Conservation (phyloP, 2,888 invertebrate genomes). For the Trissolcus brochymenae region DNA sequence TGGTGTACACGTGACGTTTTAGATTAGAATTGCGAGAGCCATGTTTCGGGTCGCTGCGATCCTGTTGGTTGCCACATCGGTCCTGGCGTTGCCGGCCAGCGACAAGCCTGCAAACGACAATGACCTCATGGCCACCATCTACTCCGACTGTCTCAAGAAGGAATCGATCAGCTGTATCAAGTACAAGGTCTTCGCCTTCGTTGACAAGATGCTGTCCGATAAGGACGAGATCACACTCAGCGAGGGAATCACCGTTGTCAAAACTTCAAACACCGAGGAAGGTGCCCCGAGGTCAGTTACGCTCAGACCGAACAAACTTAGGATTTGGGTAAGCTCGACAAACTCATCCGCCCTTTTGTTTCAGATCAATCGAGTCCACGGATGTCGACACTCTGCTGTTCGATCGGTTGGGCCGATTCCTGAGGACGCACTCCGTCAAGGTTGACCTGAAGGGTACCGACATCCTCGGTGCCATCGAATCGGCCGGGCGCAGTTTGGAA, state of each 20-base stretch:
- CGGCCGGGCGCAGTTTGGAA: slow-evolving; percentile 87
- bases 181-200: slow-evolving; percentile 90
- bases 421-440: slow-evolving; percentile 88
- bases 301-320: too few species aligned
- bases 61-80: slow-evolving; percentile 74
- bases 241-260: slow-evolving; percentile 90
- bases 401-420: slow-evolving; percentile 85
- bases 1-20: slow-evolving; percentile 57
- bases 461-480: slow-evolving; percentile 87
- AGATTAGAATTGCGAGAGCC: slow-evolving; percentile 21
- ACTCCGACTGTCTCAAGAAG: slow-evolving; percentile 87
- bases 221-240: slow-evolving; percentile 88
- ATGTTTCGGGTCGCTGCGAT: slow-evolving; percentile 58
- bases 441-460: slow-evolving; percentile 91
- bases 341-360: slow-evolving; percentile 10
- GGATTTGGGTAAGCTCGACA: too few species aligned
- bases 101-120: slow-evolving; percentile 84
- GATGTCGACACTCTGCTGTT: slow-evolving; percentile 81
- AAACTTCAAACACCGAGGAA: slow-evolving; percentile 83
- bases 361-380: slow-evolving; percentile 74
- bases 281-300: slow-evolving; percentile 85
- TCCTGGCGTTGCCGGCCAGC: slow-evolving; percentile 83
- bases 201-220: slow-evolving; percentile 89
- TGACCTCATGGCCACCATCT: slow-evolving; percentile 87
- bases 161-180: slow-evolving; percentile 91